A percentile compares a stretch with the other conserved stretches of the same genome.
phyloP scores from a whole-genome alignment of 2,797 vertebrate genomes.

The Tokudaia muenninki region DNA sequence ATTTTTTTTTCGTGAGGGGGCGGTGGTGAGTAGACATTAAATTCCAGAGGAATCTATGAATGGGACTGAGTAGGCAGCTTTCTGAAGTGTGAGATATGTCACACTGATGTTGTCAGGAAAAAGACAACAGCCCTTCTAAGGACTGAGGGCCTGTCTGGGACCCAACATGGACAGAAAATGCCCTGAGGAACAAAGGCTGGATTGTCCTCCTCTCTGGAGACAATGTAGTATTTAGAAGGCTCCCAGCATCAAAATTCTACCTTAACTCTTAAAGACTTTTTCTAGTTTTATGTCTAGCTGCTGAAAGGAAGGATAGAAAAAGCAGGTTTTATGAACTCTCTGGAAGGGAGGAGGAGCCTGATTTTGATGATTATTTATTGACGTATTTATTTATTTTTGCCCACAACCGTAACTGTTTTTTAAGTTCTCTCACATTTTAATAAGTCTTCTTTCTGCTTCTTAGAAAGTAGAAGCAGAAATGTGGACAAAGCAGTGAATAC shows the following conservation, averaged over 20 bases:
- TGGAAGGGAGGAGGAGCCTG: not conserved
- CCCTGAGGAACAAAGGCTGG: constrained; percentile 82
- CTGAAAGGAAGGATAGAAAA: constrained; percentile 1
- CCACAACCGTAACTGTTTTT: not conserved
- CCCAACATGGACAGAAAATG: constrained; percentile 88
- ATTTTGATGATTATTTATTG: not conserved
- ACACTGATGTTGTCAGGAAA: constrained; percentile 89
- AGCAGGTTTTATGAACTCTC: not conserved
- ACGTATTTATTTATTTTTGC: not conserved
- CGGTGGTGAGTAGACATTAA: constrained; percentile 78
- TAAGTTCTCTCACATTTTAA: not conserved
- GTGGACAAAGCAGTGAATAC: not conserved
- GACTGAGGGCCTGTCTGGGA: constrained; percentile 90
- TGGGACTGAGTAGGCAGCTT: constrained; percentile 90
- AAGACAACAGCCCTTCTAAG: constrained; percentile 91
- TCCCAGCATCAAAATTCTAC: constrained; percentile 79
- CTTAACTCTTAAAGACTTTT: constrained; percentile 72
- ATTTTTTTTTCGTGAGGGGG: constrained; percentile 58
- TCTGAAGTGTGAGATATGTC: constrained; percentile 89
- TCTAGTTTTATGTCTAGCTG: constrained; percentile 51
- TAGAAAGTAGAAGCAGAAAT: not conserved
- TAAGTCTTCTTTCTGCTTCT: constrained; percentile 38
- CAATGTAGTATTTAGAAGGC: constrained; percentile 84
- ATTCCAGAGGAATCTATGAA: constrained; percentile 90
- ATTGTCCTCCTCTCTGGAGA: constrained; percentile 82